phyloP scores from a whole-genome alignment of 2,113 vertebrate genomes.

The Sinocyclocheilus anshuiensis region DNA sequence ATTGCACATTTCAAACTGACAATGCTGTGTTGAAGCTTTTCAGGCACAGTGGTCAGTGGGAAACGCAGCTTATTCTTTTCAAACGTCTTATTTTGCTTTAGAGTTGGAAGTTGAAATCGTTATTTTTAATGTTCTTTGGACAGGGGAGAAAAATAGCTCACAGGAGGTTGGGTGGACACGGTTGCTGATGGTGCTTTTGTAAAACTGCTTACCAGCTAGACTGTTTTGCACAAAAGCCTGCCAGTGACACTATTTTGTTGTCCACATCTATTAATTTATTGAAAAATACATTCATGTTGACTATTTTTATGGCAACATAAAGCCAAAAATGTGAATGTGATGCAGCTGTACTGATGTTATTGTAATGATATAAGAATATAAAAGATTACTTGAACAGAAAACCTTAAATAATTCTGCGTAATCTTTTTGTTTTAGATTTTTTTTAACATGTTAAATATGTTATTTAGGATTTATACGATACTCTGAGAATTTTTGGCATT shows the following conservation, averaged over 20 bases:
- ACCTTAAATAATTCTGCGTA: too few relatives aligned
- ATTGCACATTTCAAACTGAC: background rate
- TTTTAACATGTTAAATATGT: background rate
- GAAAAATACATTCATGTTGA: background rate
- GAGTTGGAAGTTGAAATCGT: background rate
- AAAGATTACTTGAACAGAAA: background rate
- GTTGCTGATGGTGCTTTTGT: background rate
- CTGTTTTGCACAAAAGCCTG: background rate
- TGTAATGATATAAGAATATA: background rate
- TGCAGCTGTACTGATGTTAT: background rate
- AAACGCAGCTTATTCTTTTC: background rate
- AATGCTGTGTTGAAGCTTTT: background rate
- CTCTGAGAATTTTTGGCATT: too few relatives aligned
- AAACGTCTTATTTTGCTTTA: background rate
- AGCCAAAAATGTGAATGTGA: background rate
- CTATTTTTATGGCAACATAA: background rate
- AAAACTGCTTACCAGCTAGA: background rate
- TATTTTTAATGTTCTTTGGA: background rate
- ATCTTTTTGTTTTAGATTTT: too few relatives aligned
- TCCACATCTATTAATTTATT: background rate
- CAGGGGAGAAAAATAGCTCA: background rate
- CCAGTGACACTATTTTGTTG: background rate
- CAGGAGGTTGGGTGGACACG: background rate
- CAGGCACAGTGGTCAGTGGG: background rate
- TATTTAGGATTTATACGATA: background rate